These are phyloP conservation scores for Athalia cordata DNA, from an alignment of 2,888 invertebrate genomes.

Conservation along the genomic window DNA sequence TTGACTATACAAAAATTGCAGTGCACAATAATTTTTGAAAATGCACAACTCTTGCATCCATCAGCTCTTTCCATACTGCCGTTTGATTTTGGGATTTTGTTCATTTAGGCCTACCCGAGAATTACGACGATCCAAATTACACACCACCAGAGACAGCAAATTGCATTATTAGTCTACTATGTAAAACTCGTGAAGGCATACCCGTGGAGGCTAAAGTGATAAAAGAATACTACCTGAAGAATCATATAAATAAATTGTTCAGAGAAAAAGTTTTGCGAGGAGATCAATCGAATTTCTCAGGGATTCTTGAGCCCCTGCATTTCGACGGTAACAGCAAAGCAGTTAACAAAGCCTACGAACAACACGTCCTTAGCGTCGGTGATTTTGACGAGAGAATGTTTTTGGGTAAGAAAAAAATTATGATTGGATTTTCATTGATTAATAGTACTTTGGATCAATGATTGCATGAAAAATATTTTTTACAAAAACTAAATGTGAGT, in stretches of 20 bases:
- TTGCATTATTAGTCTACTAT: constrained; percentile 89
- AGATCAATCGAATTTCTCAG: constrained; percentile 81
- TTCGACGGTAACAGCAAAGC: constrained; percentile 92
- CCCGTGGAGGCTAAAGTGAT: constrained; percentile 93
- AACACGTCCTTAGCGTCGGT: constrained; percentile 91
- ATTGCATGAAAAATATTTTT: too few species aligned
- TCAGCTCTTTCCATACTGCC: background rate
- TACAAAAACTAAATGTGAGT: constrained; percentile 4
- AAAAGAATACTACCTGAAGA: constrained; percentile 91
- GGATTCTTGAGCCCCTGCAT: constrained; percentile 84
- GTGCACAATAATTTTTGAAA: background rate
- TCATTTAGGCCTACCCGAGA: constrained; percentile 81
- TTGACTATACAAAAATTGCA: constrained; percentile 14
- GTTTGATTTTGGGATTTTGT: constrained; percentile 29
- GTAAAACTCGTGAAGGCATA: constrained; percentile 87
- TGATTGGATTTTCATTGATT: background rate
- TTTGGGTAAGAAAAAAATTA: constrained; percentile 78
- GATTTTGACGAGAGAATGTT: constrained; percentile 98
- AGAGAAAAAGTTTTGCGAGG: constrained; percentile 84
- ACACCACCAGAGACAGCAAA: constrained; percentile 81
- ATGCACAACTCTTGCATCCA: background rate
- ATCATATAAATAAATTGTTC: constrained; percentile 85
- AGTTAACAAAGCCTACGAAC: constrained; percentile 91
- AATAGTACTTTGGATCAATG: too few species aligned
- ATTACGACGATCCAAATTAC: constrained; percentile 79